These are phyloP conservation scores for Sphecodes monilicornis DNA, from an alignment of 2,888 invertebrate genomes.

Conservation along the genomic window DNA sequence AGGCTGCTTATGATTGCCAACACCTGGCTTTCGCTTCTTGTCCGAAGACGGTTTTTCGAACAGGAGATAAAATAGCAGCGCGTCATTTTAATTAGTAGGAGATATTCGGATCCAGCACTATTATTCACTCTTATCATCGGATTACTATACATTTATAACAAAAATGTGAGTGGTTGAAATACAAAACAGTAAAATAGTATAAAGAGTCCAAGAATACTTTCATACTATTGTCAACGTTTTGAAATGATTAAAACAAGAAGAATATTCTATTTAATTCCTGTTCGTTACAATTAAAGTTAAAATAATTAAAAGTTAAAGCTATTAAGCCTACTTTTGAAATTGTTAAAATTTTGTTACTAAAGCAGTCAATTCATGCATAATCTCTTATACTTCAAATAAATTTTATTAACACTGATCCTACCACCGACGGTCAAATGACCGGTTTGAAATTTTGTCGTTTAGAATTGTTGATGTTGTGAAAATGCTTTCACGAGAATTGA, in stretches of 20 bases:
- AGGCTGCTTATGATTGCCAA: constrained; percentile 70
- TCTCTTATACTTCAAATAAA: no score
- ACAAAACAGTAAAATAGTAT: neutral
- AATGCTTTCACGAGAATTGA: no score
- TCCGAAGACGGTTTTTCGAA: neutral
- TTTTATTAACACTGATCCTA: no score
- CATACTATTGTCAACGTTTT: neutral
- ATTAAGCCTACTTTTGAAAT: neutral
- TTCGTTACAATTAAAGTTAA: neutral
- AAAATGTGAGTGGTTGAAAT: neutral
- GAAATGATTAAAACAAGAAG: neutral
- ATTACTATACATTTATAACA: neutral
- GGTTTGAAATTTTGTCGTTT: no score
- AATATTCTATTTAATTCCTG: neutral
- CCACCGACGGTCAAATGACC: no score
- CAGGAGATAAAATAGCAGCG: neutral
- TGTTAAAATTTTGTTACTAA: neutral
- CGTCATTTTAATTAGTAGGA: neutral
- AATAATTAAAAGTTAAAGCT: no score
- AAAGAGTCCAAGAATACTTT: neutral
- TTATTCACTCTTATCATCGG: neutral
- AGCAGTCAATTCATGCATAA: neutral
- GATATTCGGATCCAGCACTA: neutral
- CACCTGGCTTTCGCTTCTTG: constrained; percentile 32
- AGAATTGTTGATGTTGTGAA: no score